phyloP scores from a whole-genome alignment of 2,797 vertebrate genomes.

The Podarcis lilfordi region DNA sequence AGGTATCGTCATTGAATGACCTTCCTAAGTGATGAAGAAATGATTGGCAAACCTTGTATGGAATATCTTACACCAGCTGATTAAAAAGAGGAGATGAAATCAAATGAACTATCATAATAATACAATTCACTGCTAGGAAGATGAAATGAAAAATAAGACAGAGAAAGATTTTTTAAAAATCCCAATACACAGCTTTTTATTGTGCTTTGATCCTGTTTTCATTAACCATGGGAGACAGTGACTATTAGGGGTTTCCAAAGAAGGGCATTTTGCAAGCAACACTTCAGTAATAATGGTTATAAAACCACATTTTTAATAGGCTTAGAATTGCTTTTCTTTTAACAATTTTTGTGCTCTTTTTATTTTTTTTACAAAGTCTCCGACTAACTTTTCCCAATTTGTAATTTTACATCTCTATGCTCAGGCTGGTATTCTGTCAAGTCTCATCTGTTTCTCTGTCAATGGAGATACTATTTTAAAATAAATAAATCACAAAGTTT shows the following conservation, averaged over 20 bases:
- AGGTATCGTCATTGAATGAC: constrained; percentile 74
- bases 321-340: constrained; percentile 48
- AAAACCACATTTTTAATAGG: constrained; percentile 44
- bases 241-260: constrained; percentile 60
- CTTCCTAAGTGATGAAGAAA: constrained; percentile 73
- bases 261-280: constrained; percentile 47
- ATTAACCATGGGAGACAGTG: constrained; percentile 60
- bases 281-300: constrained; percentile 32
- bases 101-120: constrained; percentile 60
- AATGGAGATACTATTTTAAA: background rate
- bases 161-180: constrained; percentile 25
- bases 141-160: constrained; percentile 46
- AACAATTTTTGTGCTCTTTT: background rate
- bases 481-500: too few species aligned
- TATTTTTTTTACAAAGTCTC: constrained; percentile 37
- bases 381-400: constrained; percentile 37
- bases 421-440: constrained; percentile 40
- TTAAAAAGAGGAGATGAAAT: constrained; percentile 40
- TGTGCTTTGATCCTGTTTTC: constrained; percentile 57
- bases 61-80: constrained; percentile 63
- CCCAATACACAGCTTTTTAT: constrained; percentile 41
- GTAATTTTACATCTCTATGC: constrained; percentile 42
- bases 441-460: constrained; percentile 36
- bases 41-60: constrained; percentile 72
- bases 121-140: constrained; percentile 36